A percentile compares a stretch with the other conserved stretches of the same genome.
Conservation (phyloP, 2,797 vertebrate species). For the Molossus molossus region DNA sequence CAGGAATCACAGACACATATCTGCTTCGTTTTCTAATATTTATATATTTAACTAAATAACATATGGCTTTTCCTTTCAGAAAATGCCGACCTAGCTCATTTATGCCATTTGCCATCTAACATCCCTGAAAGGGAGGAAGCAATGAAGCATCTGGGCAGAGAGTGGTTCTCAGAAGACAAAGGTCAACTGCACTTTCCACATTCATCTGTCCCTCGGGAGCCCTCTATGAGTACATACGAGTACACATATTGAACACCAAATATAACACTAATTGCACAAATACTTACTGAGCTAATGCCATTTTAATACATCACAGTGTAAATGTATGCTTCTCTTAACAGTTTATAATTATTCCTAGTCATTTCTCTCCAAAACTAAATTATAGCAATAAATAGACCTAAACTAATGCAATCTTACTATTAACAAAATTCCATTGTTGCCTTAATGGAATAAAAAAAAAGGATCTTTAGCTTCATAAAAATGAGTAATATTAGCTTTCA, state of each 20-base stretch:
- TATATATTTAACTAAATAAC: slow-evolving; percentile 41
- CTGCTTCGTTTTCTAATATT: slow-evolving; percentile 24
- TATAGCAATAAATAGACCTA: slow-evolving; percentile 38
- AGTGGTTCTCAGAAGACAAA: neutral
- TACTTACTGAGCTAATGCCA: neutral
- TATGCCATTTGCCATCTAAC: neutral
- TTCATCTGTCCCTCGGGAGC: neutral
- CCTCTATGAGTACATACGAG: neutral
- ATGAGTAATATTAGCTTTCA: slow-evolving; percentile 12
- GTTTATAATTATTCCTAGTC: slow-evolving; percentile 7
- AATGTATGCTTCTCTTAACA: neutral
- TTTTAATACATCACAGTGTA: slow-evolving; percentile 26
- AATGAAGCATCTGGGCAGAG: neutral
- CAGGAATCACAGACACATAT: neutral
- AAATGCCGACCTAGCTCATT: neutral
- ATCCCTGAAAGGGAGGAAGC: neutral
- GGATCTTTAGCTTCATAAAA: slow-evolving; percentile 52
- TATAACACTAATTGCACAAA: neutral
- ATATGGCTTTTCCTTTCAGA: slow-evolving; percentile 25
- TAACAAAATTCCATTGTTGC: slow-evolving; percentile 16
- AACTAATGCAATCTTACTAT: slow-evolving; percentile 27
- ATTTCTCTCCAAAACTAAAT: slow-evolving; percentile 51
- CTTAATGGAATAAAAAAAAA: slow-evolving; percentile 31
- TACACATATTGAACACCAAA: neutral
- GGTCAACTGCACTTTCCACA: neutral